A percentile compares a stretch with the other conserved stretches of the same genome.
phyloP scores from a whole-genome alignment of 2,888 invertebrate genomes.

The Drosophila histrio region DNA sequence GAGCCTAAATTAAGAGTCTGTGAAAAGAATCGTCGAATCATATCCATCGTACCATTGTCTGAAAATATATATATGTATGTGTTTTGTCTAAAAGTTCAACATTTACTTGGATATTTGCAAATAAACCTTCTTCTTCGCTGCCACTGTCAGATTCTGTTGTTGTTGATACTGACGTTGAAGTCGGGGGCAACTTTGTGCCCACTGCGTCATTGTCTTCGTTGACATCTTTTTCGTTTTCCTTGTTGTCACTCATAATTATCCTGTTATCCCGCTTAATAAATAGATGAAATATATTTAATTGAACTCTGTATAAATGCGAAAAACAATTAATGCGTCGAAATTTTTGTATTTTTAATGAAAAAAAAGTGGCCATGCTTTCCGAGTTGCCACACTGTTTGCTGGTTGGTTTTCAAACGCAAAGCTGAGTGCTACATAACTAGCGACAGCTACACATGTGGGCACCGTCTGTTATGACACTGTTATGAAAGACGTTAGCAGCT shows the following conservation, averaged over 20 bases:
- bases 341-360: conserved; percentile 24
- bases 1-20: conserved; percentile 87
- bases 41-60: conserved; percentile 86
- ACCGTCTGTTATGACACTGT: not conserved
- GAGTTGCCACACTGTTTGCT: conserved; percentile 28
- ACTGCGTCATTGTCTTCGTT: not conserved
- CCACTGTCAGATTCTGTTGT: conserved; percentile 28
- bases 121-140: conserved; percentile 29
- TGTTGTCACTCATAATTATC: conserved; percentile 38
- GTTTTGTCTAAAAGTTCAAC: conserved; percentile 4
- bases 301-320: not conserved
- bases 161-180: conserved; percentile 8
- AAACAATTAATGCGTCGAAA: conserved; percentile 8
- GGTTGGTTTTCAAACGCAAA: not conserved
- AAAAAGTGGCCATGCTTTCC: conserved; percentile 1
- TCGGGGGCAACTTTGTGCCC: not conserved
- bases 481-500: not conserved
- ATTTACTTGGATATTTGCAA: conserved; percentile 1
- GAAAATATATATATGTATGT: conserved; percentile 5
- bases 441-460: not conserved
- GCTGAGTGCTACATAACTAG: conserved; percentile 17
- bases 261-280: not conserved
- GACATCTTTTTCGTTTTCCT: conserved; percentile 11
- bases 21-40: conserved; percentile 87
- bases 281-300: not conserved